phyloP scores from a whole-genome alignment of 2,113 vertebrate species.

The Pluvianellus socialis region DNA sequence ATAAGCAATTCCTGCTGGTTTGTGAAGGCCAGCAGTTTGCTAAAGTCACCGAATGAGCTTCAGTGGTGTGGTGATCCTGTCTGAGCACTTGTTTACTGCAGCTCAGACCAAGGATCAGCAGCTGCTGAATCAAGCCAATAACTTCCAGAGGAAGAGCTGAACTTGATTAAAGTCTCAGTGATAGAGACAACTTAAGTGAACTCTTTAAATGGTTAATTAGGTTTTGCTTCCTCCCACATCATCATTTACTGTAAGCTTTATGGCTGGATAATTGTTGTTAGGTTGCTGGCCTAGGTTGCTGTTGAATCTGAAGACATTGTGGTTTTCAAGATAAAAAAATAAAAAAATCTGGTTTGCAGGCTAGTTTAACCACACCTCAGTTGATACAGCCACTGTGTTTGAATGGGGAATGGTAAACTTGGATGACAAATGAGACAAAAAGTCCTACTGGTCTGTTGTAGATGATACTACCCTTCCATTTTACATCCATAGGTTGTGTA shows the following conservation, averaged over 20 bases:
- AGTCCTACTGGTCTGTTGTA: accelerated
- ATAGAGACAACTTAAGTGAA: background rate
- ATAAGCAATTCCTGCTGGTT: accelerated
- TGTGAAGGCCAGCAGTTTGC: accelerated
- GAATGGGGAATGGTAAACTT: background rate
- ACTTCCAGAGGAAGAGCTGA: background rate
- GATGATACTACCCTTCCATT: background rate
- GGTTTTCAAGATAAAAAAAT: background rate
- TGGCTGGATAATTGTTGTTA: background rate
- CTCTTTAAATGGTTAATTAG: accelerated
- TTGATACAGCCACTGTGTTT: background rate
- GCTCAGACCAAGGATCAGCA: accelerated
- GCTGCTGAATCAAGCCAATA: accelerated
- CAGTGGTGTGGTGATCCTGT: accelerated
- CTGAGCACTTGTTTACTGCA: background rate
- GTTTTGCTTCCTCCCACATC: background rate
- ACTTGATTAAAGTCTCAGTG: background rate
- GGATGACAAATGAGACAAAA: background rate
- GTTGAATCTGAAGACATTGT: background rate
- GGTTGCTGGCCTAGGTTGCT: background rate
- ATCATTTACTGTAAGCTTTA: background rate
- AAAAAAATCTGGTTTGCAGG: background rate
- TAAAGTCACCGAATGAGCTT: accelerated
- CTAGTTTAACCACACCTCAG: background rate
- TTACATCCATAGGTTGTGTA: background rate